A percentile compares a stretch with the other conserved stretches of the same genome.
Evolutionary conservation across 2,797 vertebrate species (phyloP).

Genomic region (Anguilla marmorata): DNA sequence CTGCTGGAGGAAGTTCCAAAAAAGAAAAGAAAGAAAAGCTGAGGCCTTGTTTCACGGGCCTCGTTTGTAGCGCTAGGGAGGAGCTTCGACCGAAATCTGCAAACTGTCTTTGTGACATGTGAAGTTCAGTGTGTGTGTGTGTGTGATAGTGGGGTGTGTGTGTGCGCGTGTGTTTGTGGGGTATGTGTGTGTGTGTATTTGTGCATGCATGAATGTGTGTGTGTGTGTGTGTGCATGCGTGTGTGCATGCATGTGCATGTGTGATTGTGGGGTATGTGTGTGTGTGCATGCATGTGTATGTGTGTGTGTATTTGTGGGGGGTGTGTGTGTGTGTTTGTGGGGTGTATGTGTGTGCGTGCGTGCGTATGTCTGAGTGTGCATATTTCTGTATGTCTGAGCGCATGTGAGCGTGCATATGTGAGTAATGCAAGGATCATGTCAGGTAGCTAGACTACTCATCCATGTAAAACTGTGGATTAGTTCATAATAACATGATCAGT

Average conservation of each 20-base stretch:
- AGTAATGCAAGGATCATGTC: neutral
- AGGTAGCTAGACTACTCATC: slow-evolving; percentile 10
- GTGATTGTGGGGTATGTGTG: neutral
- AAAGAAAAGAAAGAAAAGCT: neutral
- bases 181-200: neutral
- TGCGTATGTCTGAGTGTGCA: neutral
- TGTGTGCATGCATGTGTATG: neutral
- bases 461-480: neutral
- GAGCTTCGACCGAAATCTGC: neutral
- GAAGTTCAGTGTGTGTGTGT: neutral
- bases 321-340: neutral
- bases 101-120: neutral
- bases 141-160: neutral
- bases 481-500: neutral
- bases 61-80: neutral
- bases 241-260: neutral
- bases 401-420: neutral
- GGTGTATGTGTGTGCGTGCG: too few species aligned
- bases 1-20: neutral
- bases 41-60: neutral
- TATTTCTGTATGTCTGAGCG: neutral
- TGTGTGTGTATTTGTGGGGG: neutral
- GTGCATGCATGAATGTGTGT: neutral
- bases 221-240: neutral
- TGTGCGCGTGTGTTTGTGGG: neutral